Percentiles rank a stretch among this genome's conserved stretches.
Evolutionary conservation across 1,140 invertebrate species (phyloP).

Genomic region (Geopemphigus sp.): DNA sequence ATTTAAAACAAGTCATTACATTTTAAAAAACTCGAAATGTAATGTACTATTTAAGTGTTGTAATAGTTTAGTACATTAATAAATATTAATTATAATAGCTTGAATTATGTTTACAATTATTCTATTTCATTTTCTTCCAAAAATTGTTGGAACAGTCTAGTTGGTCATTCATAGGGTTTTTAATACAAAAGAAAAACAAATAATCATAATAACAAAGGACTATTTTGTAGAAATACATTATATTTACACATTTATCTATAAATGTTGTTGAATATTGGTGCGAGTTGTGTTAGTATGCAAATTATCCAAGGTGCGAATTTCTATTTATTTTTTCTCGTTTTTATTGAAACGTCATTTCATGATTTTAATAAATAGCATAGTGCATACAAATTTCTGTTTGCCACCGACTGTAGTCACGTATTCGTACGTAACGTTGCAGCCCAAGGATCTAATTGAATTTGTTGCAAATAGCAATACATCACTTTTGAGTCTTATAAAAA

Average conservation of each 20-base stretch:
- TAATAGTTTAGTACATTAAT: neutral
- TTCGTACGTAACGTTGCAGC: conserved; percentile 10
- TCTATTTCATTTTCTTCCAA: no score
- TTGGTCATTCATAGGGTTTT: neutral
- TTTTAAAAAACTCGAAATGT: no score
- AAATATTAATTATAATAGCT: neutral
- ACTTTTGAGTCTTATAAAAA: neutral
- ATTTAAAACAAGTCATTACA: no score
- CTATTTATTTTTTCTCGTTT: neutral
- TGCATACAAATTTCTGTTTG: conserved; percentile 5
- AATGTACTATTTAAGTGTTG: no score
- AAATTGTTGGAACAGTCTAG: neutral
- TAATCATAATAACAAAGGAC: conserved; percentile 27
- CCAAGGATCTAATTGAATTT: conserved; percentile 40
- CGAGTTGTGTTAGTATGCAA: conserved; percentile 3
- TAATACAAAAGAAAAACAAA: conserved; percentile 15
- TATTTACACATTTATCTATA: neutral
- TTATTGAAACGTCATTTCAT: conserved; percentile 5
- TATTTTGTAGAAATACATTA: neutral
- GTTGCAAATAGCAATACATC: conserved; percentile 17
- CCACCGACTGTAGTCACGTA: conserved; percentile 26
- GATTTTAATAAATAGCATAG: neutral
- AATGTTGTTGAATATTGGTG: conserved; percentile 14
- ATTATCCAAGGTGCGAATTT: conserved; percentile 7
- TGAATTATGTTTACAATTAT: conserved; percentile 1